These are phyloP conservation scores for Acrossocheilus wenchowensis DNA, from an alignment of 2,797 vertebrate species.

Conservation along the genomic window DNA sequence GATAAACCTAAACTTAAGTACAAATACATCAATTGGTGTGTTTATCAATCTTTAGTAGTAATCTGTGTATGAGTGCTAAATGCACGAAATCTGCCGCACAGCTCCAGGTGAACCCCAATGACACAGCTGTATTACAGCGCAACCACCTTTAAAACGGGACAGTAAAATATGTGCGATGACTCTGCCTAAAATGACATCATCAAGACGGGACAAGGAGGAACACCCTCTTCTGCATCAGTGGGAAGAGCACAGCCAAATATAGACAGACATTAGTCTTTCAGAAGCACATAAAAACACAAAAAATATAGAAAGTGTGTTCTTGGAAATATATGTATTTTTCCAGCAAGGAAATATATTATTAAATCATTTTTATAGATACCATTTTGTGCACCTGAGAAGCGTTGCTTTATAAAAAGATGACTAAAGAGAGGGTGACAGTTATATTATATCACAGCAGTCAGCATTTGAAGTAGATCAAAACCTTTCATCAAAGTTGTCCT, in stretches of 20 bases:
- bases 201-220: conserved; percentile 22
- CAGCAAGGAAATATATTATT: not conserved
- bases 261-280: not conserved
- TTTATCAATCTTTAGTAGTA: not conserved
- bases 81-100: not conserved
- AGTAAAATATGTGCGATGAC: conserved; percentile 16
- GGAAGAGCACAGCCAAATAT: not conserved
- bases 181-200: conserved; percentile 38
- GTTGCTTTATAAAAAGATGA: not conserved
- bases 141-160: not conserved
- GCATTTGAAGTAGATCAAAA: not conserved
- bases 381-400: not conserved
- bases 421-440: not conserved
- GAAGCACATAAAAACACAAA: not conserved
- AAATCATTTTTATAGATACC: not conserved
- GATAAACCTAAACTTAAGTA: not conserved
- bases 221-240: conserved; percentile 1
- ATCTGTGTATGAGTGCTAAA: not conserved
- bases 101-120: conserved; percentile 10
- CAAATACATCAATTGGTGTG: not conserved
- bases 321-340: not conserved
- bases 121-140: conserved; percentile 9
- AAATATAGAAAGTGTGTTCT: not conserved
- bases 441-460: not conserved
- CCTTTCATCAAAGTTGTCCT: not conserved